Evolutionary conservation across 37 sponge, comb jelly and placozoan genomes (phyloP).

Genomic region (Ianthella basta): DNA sequence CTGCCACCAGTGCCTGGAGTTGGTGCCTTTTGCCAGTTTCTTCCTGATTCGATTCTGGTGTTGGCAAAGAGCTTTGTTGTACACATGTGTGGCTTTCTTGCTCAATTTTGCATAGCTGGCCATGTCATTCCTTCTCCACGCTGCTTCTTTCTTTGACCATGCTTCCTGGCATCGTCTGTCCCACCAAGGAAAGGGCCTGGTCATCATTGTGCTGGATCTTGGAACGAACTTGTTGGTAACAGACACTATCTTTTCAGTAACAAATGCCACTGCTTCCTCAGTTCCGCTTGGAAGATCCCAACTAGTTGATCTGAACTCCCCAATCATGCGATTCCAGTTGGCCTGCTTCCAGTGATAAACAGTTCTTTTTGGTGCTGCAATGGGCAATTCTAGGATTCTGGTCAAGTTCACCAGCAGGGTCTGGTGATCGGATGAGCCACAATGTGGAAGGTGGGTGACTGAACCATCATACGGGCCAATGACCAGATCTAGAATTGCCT

Average conservation of each 20-base stretch:
- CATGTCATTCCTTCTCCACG: constrained; percentile 15
- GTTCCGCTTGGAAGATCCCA: background rate
- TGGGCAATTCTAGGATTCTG: constrained; percentile 2
- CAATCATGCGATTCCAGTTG: constrained; percentile 16
- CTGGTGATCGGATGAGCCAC: constrained; percentile 31
- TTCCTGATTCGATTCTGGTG: background rate
- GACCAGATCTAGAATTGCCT: constrained; percentile 30
- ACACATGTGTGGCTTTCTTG: constrained; percentile 14
- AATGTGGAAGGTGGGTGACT: constrained; percentile 27
- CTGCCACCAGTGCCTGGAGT: constrained; percentile 19
- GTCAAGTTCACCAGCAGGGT: constrained; percentile 5
- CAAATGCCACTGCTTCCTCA: constrained; percentile 4
- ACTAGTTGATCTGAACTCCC: background rate
- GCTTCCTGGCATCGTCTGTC: background rate
- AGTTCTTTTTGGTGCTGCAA: background rate
- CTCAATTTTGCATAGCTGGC: background rate
- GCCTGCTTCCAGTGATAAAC: constrained; percentile 22
- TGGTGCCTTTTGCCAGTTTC: constrained; percentile 35
- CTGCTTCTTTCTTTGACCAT: constrained; percentile 4
- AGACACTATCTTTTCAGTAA: constrained; percentile 1
- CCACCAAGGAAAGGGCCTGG: constrained; percentile 18
- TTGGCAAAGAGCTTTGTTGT: background rate
- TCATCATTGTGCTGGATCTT: constrained; percentile 15
- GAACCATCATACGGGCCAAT: constrained; percentile 6
- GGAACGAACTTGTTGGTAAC: constrained; percentile 17